Conservation (phyloP, 2,113 vertebrate species). For the Macquaria ambigua region DNA sequence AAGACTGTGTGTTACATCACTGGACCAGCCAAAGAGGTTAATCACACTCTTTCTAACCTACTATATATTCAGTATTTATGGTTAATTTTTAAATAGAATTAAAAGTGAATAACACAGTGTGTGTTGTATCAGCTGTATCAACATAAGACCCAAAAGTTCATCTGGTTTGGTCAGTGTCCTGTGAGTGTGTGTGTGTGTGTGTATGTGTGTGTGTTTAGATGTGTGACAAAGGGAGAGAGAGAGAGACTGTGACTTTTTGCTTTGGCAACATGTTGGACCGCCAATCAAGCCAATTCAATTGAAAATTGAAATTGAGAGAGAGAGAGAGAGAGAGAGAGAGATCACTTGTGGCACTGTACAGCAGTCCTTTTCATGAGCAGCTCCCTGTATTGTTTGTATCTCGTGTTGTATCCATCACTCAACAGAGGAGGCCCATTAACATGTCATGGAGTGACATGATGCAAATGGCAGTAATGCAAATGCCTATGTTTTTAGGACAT, state of each 20-base stretch:
- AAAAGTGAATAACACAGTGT: background rate
- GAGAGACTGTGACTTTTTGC: too few species aligned
- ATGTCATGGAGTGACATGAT: too few species aligned
- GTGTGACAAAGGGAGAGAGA: background rate
- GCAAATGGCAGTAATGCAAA: too few species aligned
- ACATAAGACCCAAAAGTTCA: background rate
- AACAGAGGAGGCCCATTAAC: background rate
- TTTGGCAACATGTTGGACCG: too few species aligned
- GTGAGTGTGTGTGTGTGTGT: too few species aligned
- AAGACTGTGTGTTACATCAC: background rate
- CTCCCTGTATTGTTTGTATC: too few species aligned
- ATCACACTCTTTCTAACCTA: background rate
- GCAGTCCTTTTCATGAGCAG: background rate
- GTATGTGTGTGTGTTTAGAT: background rate
- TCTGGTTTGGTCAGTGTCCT: background rate
- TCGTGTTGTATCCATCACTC: background rate
- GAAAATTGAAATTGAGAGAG: too few species aligned
- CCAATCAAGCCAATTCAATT: too few species aligned
- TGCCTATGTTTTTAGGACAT: too few species aligned
- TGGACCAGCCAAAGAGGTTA: background rate
- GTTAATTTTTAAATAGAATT: slow-evolving; percentile 8
- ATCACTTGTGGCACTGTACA: background rate
- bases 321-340: too few species aligned
- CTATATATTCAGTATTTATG: background rate
- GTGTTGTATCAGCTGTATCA: slow-evolving; percentile 10